These are phyloP conservation scores for Hormiphora californensis DNA, from an alignment of 37 sponge, comb jelly and placozoan species.

Conservation along the genomic window DNA sequence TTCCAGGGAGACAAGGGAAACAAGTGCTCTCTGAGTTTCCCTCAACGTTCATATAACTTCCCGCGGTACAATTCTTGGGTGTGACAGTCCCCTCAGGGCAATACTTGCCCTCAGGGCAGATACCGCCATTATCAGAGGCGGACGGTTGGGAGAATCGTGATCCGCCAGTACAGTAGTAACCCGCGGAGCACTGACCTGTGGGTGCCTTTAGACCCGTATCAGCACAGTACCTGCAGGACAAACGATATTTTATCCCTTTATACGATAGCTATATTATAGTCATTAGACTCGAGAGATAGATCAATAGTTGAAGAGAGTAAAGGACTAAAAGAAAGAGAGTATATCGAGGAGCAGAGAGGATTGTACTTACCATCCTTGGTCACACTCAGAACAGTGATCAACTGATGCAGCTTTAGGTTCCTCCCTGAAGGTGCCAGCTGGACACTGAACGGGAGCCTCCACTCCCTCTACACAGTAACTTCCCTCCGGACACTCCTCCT, in stretches of 20 bases:
- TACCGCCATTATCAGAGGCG: slow-evolving; percentile 25
- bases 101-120: slow-evolving; percentile 53
- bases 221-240: slow-evolving; percentile 21
- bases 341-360: no score
- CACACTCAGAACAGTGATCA: neutral
- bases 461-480: slow-evolving; percentile 19
- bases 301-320: no score
- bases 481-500: slow-evolving; percentile 24
- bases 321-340: no score
- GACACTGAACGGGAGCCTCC: slow-evolving; percentile 25
- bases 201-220: slow-evolving; percentile 2
- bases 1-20: slow-evolving; percentile 55
- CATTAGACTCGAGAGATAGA: no score
- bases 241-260: no score
- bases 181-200: slow-evolving; percentile 51
- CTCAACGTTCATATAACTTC: slow-evolving; percentile 46
- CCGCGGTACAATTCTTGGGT: slow-evolving; percentile 42
- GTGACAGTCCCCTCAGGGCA: slow-evolving; percentile 33
- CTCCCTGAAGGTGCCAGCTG: slow-evolving; percentile 20
- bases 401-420: neutral
- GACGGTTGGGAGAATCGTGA: slow-evolving; percentile 31
- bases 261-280: no score
- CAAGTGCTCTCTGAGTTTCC: slow-evolving; percentile 41
- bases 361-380: neutral
- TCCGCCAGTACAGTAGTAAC: slow-evolving; percentile 53